A percentile compares a stretch with the other conserved stretches of the same genome.
Evolutionary conservation across 2,888 invertebrate genomes (phyloP).

Genomic region (Temnothorax rugatulus): DNA sequence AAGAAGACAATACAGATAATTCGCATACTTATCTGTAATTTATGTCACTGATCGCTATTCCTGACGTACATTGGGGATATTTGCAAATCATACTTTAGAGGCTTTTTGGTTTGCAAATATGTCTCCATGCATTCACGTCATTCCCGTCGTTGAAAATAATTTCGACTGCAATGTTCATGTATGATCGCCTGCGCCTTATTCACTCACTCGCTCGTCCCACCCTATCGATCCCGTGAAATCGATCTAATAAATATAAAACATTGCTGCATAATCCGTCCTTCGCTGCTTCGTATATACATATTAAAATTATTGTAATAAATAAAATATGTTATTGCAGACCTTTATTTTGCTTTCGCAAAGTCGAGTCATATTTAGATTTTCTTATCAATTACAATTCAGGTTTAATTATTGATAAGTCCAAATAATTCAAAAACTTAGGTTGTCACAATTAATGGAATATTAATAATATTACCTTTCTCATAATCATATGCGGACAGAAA

Average conservation of each 20-base stretch:
- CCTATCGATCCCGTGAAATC: constrained; percentile 47
- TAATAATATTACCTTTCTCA: neutral
- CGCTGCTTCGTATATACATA: neutral
- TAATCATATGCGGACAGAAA: neutral
- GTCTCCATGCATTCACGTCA: constrained; percentile 6
- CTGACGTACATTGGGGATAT: constrained; percentile 18
- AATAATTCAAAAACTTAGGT: neutral
- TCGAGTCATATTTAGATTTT: constrained; percentile 1
- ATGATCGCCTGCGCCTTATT: constrained; percentile 25
- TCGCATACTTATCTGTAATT: constrained; percentile 44
- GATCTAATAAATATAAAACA: constrained; percentile 49
- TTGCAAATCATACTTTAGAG: constrained; percentile 41
- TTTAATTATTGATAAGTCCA: neutral
- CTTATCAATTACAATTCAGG: neutral
- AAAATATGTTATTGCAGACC: neutral
- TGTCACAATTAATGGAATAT: neutral
- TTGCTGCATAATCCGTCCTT: constrained; percentile 23
- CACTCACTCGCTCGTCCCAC: neutral
- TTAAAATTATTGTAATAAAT: constrained; percentile 21
- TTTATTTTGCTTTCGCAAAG: neutral
- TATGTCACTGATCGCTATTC: constrained; percentile 36
- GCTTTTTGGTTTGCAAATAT: constrained; percentile 43
- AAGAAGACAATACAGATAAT: constrained; percentile 5
- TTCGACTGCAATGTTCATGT: constrained; percentile 50
- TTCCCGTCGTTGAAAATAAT: constrained; percentile 34